phyloP scores from a whole-genome alignment of 1,140 invertebrate species.

The Drosophila yakuba region DNA sequence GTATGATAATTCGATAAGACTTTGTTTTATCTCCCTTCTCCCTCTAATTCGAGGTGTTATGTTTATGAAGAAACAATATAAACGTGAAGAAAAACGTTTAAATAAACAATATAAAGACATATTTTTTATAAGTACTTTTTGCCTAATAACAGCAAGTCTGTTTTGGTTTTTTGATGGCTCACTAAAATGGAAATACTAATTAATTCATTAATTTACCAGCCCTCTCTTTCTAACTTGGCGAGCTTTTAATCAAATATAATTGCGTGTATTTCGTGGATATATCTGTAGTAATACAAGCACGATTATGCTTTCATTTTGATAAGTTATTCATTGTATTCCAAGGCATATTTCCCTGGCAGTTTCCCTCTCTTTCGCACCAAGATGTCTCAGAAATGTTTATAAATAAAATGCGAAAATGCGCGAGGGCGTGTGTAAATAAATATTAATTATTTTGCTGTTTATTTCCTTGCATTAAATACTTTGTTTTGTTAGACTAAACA shows the following conservation, averaged over 20 bases:
- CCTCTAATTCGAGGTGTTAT: constrained; percentile 5
- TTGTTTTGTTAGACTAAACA: too few relatives aligned
- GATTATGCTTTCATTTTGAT: constrained; percentile 6
- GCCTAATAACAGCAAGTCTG: too few relatives aligned
- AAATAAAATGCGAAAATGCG: constrained; percentile 1
- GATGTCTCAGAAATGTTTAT: background rate
- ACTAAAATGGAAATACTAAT: background rate
- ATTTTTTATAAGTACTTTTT: background rate
- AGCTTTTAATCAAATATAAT: background rate
- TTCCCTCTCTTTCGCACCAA: background rate
- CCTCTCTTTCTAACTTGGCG: background rate
- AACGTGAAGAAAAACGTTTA: background rate
- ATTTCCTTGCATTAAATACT: background rate
- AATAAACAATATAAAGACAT: background rate
- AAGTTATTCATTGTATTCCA: background rate
- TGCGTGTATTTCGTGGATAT: background rate
- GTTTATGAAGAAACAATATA: too few relatives aligned
- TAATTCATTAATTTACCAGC: background rate
- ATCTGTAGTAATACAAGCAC: background rate
- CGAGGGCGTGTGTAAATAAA: background rate
- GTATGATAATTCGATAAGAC: constrained; percentile 5
- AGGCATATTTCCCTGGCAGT: background rate
- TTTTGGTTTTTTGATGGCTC: background rate
- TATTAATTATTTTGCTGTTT: background rate
- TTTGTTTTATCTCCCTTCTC: constrained; percentile 2